These are phyloP conservation scores for Platysteira castanea DNA, from an alignment of 2,113 vertebrate species.

Conservation along the genomic window DNA sequence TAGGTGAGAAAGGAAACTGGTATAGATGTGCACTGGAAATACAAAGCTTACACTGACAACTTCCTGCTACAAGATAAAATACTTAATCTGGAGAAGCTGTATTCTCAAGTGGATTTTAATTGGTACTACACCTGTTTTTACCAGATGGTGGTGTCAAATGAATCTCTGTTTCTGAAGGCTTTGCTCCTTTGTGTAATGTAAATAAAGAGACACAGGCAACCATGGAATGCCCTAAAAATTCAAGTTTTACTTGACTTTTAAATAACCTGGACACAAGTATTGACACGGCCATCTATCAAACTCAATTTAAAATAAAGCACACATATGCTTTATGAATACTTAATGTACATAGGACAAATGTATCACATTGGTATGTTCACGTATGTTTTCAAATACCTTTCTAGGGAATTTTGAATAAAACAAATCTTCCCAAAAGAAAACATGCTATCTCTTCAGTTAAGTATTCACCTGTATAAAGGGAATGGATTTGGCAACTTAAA, in stretches of 20 bases:
- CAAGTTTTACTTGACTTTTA: slow-evolving; percentile 58
- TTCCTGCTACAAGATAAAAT: neutral
- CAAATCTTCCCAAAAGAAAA: neutral
- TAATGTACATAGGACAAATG: neutral
- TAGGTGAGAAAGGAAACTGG: neutral
- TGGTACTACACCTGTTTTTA: slow-evolving; percentile 21
- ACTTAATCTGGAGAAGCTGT: neutral
- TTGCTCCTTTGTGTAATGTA: neutral
- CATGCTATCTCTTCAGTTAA: neutral
- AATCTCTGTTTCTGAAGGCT: neutral
- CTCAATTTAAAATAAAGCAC: slow-evolving; percentile 19
- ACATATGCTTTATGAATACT: slow-evolving; percentile 26
- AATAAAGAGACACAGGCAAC: slow-evolving; percentile 9
- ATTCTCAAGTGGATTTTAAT: slow-evolving; percentile 27
- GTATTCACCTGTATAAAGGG: neutral
- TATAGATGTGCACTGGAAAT: neutral
- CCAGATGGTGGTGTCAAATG: slow-evolving; percentile 27
- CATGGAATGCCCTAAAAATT: slow-evolving; percentile 12
- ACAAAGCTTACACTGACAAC: neutral
- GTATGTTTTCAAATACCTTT: neutral
- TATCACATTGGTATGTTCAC: neutral
- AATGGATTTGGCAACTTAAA: slow-evolving; percentile 9
- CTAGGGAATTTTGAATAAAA: neutral
- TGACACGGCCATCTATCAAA: slow-evolving; percentile 22
- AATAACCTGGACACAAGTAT: slow-evolving; percentile 32